Conservation (phyloP, 53 echinoderm and acorn worm genomes). For the Zoroaster sp. region DNA sequence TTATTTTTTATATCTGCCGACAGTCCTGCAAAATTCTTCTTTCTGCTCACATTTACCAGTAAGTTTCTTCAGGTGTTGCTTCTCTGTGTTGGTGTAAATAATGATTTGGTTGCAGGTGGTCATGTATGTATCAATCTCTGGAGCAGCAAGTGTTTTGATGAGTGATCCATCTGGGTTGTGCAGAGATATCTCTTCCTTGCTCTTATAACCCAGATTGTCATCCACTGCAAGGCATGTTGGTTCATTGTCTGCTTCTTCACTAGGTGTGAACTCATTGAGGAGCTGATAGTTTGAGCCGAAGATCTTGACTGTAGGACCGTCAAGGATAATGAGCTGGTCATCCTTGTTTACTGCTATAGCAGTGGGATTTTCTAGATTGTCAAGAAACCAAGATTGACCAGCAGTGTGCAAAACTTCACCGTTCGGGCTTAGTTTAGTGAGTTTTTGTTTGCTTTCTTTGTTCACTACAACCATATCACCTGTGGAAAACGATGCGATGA, state of each 20-base stretch:
- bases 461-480: neutral
- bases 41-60: neutral
- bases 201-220: constrained; percentile 19
- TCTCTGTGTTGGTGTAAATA: neutral
- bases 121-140: neutral
- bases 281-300: constrained; percentile 1
- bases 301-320: neutral
- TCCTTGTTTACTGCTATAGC: neutral
- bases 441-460: too few species aligned
- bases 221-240: constrained; percentile 37
- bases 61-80: too few species aligned
- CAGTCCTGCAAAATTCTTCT: neutral
- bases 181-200: constrained; percentile 4
- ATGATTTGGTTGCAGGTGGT: neutral
- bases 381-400: neutral
- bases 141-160: constrained; percentile 35
- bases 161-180: constrained; percentile 27
- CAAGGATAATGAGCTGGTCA: neutral
- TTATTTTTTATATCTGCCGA: too few species aligned
- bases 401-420: neutral
- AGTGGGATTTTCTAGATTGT: neutral
- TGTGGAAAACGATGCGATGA: neutral
- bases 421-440: too few species aligned
- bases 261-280: neutral
- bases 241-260: neutral